Percentiles rank a stretch among this genome's conserved stretches.
Conservation (phyloP, 2,113 vertebrate species). For the Lophochroa leadbeateri region DNA sequence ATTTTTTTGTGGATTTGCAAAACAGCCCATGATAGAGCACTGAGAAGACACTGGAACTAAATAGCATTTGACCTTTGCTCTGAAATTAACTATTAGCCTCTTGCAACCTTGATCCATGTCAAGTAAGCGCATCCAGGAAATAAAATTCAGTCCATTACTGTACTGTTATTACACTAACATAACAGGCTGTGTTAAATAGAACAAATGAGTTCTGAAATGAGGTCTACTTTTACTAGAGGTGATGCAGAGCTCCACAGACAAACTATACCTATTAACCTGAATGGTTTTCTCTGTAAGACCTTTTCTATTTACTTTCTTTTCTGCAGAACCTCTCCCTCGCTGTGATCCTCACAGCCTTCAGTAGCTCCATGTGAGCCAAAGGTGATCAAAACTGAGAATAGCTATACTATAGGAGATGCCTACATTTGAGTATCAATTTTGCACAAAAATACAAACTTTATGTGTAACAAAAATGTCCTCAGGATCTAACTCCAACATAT, state of each 20-base stretch:
- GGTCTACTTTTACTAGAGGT: neutral
- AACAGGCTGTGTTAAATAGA: neutral
- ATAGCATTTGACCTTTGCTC: neutral
- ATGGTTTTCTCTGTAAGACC: neutral
- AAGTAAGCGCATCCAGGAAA: neutral
- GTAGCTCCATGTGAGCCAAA: neutral
- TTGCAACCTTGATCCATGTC: neutral
- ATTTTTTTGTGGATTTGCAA: neutral
- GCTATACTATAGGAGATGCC: neutral
- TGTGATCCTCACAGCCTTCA: neutral
- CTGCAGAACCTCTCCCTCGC: neutral
- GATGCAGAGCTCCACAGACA: neutral
- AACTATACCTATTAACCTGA: neutral
- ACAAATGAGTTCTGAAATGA: constrained; percentile 21
- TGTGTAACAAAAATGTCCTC: neutral
- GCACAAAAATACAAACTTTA: neutral
- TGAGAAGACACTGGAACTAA: neutral
- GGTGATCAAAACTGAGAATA: neutral
- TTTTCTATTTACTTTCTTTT: neutral
- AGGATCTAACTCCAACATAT: neutral
- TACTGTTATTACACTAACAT: neutral
- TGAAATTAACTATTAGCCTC: neutral
- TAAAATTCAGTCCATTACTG: constrained; percentile 1
- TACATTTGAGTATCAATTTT: neutral
- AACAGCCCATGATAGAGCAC: neutral